Base-by-base conservation (phyloP, 2,113 vertebrate species). In the Cephalophus harveyi region DNA sequence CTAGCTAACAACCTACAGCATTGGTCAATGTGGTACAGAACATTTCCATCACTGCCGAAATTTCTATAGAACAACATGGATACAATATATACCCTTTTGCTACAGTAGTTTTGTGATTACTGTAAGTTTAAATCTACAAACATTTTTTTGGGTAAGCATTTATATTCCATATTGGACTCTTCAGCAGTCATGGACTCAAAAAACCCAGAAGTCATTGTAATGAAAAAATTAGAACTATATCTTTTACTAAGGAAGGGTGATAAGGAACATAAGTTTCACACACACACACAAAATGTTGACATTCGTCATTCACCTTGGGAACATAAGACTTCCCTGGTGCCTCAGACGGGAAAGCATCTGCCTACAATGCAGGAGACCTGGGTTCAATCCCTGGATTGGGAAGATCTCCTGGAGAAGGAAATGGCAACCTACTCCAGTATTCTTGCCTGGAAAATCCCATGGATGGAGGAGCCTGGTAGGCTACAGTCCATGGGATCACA, bases 201-300 rank as follows among this genome's bases (percentile, higher is more conserved):
- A 48, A 90, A 90, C 57, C 21, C 7, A 43, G 33, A 89, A 25
- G 54, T 12, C 12, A 76, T 28, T 67, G 50, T 27, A 81, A 74
- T n/a, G 33, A 85, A 85, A 85, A 64, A 43, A 21, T 52, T n/a
- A 78, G 57, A 94, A 57, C 16, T 76, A 76, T n/a, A 74, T 55
- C 43, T 23, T 36, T 67, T 71, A 50, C 36, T 62, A 93, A 85
- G 78, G 16, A 93, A 84, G 74, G 11, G 13, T 46, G 1, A 84
- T 83, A 46, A 59, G 62, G 36, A 89, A 76, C 25, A 10, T 3
- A 84, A 62, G 11, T 76, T 93, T 60, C 19, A 76, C 52, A 88
- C 40, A 76, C 71, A 76, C 71, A 71, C 19, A 74, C 23, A 60
- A 74, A 60, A 11, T 50, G 25, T 60, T 94, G 15, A 71, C 33